These are phyloP conservation scores for Columbina picui DNA, from an alignment of 2,113 vertebrate genomes.

Conservation along the genomic window DNA sequence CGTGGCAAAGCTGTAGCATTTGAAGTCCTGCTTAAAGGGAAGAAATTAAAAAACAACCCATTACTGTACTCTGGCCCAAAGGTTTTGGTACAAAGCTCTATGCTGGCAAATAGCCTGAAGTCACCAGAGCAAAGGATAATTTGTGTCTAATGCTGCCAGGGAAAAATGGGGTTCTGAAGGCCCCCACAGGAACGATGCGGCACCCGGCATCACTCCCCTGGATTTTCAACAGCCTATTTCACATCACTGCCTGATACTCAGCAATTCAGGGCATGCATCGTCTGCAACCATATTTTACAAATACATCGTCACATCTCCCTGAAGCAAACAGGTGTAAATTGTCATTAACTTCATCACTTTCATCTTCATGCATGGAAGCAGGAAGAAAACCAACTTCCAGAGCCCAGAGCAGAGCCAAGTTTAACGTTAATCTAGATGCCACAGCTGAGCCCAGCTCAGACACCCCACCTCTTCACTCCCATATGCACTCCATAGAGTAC, in stretches of 20 bases:
- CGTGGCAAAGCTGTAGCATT: constrained; percentile 3
- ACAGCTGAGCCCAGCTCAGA: not conserved
- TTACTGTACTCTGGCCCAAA: not conserved
- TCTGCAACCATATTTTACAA: not conserved
- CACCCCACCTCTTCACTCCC: not conserved
- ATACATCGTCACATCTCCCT: not conserved
- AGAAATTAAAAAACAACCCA: not conserved
- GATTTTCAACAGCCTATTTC: not conserved
- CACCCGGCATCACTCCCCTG: not conserved
- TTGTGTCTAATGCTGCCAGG: not conserved
- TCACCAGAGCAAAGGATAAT: not conserved
- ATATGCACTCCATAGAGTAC: accelerated
- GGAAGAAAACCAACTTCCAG: not conserved
- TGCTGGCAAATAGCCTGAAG: not conserved
- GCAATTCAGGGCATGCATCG: not conserved
- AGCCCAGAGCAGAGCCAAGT: not conserved
- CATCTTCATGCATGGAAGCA: not conserved
- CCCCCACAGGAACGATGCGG: not conserved
- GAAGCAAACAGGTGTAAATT: constrained; percentile 4
- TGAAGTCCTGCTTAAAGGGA: not conserved
- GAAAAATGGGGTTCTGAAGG: not conserved
- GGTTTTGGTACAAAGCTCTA: not conserved
- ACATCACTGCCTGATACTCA: not conserved
- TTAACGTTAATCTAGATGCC: not conserved
- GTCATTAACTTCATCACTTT: not conserved